Percentiles rank a stretch among this genome's conserved stretches.
Conservation (phyloP, 2,113 vertebrate species). For the Labeo rohita region DNA sequence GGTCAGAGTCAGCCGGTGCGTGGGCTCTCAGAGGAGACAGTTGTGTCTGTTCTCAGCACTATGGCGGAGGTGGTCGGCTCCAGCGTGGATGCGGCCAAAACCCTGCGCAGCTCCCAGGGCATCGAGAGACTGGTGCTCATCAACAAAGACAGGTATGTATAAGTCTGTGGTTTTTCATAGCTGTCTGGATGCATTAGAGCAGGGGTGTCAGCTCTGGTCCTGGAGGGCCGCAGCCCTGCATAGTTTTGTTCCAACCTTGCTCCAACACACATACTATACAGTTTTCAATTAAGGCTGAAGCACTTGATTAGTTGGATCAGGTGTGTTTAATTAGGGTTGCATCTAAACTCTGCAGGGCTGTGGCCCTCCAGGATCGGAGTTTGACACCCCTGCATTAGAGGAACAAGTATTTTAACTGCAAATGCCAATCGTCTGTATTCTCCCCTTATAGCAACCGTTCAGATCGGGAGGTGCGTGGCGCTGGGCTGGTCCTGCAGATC, state of each 20-base stretch:
- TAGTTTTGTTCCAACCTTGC: no score
- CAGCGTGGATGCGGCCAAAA: slow-evolving; percentile 90
- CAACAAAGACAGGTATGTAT: slow-evolving; percentile 86
- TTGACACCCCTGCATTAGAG: neutral
- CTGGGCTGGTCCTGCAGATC: slow-evolving; percentile 88
- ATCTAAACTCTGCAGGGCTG: no score
- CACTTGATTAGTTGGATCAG: no score
- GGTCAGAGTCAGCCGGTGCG: slow-evolving; percentile 85
- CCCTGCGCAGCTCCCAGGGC: slow-evolving; percentile 87
- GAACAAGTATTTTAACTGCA: neutral
- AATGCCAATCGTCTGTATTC: neutral
- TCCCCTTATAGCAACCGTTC: slow-evolving; percentile 84
- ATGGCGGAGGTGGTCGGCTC: slow-evolving; percentile 90
- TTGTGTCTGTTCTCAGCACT: slow-evolving; percentile 89
- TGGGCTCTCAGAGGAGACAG: slow-evolving; percentile 85
- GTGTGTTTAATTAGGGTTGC: no score
- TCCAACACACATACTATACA: no score
- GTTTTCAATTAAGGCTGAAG: no score
- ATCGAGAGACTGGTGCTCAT: slow-evolving; percentile 94
- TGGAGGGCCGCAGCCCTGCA: no score
- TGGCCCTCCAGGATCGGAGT: no score
- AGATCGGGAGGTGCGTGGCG: slow-evolving; percentile 92
- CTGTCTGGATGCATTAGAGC: neutral
- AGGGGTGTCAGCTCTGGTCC: no score
- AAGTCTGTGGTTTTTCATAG: neutral